These are phyloP conservation scores for Clarias pachynema DNA, from an alignment of 2,797 vertebrate species.

Conservation along the genomic window DNA sequence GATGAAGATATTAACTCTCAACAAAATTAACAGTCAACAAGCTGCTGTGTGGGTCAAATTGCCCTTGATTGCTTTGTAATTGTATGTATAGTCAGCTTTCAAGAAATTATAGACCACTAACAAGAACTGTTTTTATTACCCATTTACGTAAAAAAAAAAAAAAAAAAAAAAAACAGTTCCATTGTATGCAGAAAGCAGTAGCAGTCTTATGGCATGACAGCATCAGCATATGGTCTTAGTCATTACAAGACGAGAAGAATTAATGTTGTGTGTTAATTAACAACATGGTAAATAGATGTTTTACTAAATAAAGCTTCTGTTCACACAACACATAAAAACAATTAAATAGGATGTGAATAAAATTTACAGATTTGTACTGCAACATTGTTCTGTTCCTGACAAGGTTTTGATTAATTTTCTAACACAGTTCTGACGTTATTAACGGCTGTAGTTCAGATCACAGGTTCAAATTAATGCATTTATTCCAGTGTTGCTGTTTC, in stretches of 20 bases:
- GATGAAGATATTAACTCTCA: not conserved
- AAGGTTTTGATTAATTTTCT: not conserved
- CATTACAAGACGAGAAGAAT: slow-evolving; percentile 13
- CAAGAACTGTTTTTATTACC: not conserved
- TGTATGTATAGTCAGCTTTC: not conserved
- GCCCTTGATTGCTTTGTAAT: slow-evolving; percentile 1
- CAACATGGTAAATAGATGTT: not conserved
- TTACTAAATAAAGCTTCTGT: slow-evolving; percentile 9
- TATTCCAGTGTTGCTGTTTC: not conserved
- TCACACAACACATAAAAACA: not conserved
- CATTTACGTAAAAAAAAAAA: not conserved
- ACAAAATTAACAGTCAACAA: slow-evolving; percentile 17
- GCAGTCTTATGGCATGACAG: not conserved
- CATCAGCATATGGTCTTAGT: slow-evolving; percentile 11
- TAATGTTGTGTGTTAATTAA: slow-evolving; percentile 26
- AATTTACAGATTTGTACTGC: not conserved
- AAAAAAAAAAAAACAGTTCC: not conserved
- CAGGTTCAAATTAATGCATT: not conserved
- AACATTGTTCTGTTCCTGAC: not conserved
- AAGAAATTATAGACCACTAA: not conserved
- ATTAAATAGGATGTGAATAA: not conserved
- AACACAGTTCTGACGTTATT: no score
- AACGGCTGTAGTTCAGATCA: not conserved
- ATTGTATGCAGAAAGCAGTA: not conserved
- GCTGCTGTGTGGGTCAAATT: not conserved